A percentile compares a stretch with the other conserved stretches of the same genome.
Evolutionary conservation across 2,797 vertebrate species (phyloP).

Genomic region (Todus mexicanus): DNA sequence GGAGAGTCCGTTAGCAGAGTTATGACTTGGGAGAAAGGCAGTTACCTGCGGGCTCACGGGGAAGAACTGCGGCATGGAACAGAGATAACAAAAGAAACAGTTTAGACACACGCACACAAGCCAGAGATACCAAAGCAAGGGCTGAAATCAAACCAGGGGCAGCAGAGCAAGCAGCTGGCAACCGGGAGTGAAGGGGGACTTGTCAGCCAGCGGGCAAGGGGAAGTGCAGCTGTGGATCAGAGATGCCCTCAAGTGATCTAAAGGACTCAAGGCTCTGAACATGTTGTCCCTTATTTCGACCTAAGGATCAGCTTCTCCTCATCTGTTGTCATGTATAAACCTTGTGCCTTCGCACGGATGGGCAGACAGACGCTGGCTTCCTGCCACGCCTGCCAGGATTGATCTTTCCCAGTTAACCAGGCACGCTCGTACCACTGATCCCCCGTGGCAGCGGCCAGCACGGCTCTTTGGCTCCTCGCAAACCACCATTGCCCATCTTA

Average conservation of each 20-base stretch:
- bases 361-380: not conserved
- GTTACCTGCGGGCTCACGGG: constrained; percentile 63
- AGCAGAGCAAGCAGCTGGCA: not conserved
- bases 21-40: constrained; percentile 33
- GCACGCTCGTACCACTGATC: not conserved
- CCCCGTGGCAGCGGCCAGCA: not conserved
- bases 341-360: not conserved
- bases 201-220: not conserved
- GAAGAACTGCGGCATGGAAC: constrained; percentile 66
- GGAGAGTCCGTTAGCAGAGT: constrained; percentile 6
- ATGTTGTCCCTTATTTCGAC: not conserved
- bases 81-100: constrained; percentile 58
- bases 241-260: not conserved
- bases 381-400: not conserved
- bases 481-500: not conserved
- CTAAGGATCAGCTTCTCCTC: not conserved
- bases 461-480: not conserved
- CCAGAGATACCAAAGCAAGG: not conserved
- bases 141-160: constrained; percentile 18
- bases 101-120: constrained; percentile 20
- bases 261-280: not conserved
- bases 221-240: not conserved
- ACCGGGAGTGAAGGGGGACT: not conserved
- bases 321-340: not conserved
- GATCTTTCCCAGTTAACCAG: not conserved